Base-by-base conservation (phyloP, 1,140 invertebrate genomes). In the Parasteatoda tepidariorum region DNA sequence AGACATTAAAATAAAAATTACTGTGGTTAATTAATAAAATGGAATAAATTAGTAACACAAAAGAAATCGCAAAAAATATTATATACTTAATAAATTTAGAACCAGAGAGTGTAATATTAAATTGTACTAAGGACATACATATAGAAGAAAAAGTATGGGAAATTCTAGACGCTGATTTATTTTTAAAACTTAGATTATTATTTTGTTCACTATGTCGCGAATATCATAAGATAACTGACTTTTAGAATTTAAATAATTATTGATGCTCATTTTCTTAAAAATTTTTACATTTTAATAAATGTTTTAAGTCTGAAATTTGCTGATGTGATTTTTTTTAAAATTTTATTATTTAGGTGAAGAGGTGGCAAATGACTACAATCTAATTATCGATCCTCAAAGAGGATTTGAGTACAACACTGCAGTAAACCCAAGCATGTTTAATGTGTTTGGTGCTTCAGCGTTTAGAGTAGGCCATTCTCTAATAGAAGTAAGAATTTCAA, bases 391-490 rank as follows among this genome's bases (percentile, higher is more conserved):
- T 24, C 61, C 74, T 4, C 13, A 64, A 55, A 79, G 61, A 3
- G 88, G 85, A 55, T 74, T 38, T 31, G 22, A 57, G 22, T 85
- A 86, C 41, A 31, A 84, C 18, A 18, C 61, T 3, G 41, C 55
- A 86, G 66, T 68, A 70, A 86, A 93, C 86, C 89, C 92, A 13
- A 91, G 90, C 30, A 90, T 92, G 22, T 91, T 90, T 11, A 93
- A 93, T 87, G 92, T 91, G 67, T 93, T 93, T 87, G 90, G 92
- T 3, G 89, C 92, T 3, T 92, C 92, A 31, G 93, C 96, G 0
- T 97, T 94, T 89, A 91, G 96, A 76, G 98, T 99, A 88, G 98
- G 98, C 0, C 97, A 99, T 89, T 26, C 91, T 99, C 26, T 64
- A 6, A 41, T 61, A 9, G 22, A 84, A 54, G 61, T 85, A 84